Percentiles rank a stretch among this genome's conserved stretches.
phyloP scores from a whole-genome alignment of 2,888 invertebrate genomes.

The Andricus quercusramuli region DNA sequence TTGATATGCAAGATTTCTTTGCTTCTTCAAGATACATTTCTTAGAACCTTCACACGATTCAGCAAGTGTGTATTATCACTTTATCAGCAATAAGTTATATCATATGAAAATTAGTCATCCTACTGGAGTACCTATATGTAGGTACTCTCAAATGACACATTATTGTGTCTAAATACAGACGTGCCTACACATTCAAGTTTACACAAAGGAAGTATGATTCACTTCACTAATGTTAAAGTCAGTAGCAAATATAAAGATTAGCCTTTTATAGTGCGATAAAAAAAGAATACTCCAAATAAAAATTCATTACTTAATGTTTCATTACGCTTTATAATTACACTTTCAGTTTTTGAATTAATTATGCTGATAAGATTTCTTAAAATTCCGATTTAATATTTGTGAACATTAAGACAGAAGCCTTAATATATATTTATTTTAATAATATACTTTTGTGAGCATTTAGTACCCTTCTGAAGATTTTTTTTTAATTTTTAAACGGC shows the following conservation, averaged over 20 bases:
- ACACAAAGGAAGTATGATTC: slow-evolving; percentile 27
- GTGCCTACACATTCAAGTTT: slow-evolving; percentile 17
- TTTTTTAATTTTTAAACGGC: too few relatives aligned
- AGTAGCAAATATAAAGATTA: neutral
- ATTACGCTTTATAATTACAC: too few relatives aligned
- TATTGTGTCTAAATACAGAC: neutral
- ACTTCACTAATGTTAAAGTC: neutral
- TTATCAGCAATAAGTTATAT: neutral
- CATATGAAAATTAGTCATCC: slow-evolving; percentile 12
- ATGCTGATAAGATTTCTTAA: neutral
- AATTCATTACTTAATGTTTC: neutral
- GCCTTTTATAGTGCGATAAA: neutral
- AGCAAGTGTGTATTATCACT: neutral
- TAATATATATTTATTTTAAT: too few relatives aligned
- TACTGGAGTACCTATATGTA: neutral
- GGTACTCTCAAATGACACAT: neutral
- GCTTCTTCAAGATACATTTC: neutral
- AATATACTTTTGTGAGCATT: too few relatives aligned
- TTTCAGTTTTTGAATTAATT: neutral
- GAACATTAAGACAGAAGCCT: too few relatives aligned
- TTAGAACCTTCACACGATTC: neutral
- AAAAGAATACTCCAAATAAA: neutral
- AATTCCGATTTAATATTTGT: too few relatives aligned
- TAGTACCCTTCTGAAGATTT: too few relatives aligned
- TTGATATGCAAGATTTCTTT: neutral